Conservation (phyloP, 2,797 vertebrate genomes). For the Cossypha polioptera region DNA sequence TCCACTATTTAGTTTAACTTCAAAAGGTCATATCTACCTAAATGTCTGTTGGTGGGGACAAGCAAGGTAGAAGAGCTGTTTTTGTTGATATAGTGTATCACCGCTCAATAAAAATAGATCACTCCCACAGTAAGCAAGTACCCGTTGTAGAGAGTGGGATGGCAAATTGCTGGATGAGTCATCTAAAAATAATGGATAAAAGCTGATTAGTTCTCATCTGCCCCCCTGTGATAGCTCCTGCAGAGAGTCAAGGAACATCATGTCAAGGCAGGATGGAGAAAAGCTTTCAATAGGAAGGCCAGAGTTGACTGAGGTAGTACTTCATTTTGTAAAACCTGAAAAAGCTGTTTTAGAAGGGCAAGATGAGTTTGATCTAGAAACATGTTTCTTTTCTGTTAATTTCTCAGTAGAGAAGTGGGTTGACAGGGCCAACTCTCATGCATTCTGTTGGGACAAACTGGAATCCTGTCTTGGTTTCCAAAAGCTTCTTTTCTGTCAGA, state of each 20-base stretch:
- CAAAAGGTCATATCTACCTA: not conserved
- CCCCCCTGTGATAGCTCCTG: not conserved
- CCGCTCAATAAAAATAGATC: not conserved
- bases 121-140: not conserved
- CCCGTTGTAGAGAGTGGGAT: not conserved
- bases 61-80: not conserved
- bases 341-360: not conserved
- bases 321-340: not conserved
- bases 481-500: not conserved
- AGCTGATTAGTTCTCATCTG: not conserved
- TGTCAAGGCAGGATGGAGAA: not conserved
- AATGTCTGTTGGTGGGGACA: not conserved
- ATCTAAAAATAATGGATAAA: not conserved
- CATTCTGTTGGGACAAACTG: fast-evolving
- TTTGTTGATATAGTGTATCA: not conserved
- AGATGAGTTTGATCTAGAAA: not conserved
- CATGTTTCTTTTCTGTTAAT: not conserved
- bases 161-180: not conserved
- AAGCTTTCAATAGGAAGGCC: not conserved
- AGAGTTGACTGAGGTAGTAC: not conserved
- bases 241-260: not conserved
- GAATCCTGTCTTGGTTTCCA: not conserved
- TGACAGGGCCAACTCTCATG: not conserved
- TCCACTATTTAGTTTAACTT: not conserved
- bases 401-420: not conserved